Percentiles rank a stretch among this genome's conserved stretches.
phyloP scores from a whole-genome alignment of 2,113 vertebrate genomes.

The Tangachromis dhanisi region DNA sequence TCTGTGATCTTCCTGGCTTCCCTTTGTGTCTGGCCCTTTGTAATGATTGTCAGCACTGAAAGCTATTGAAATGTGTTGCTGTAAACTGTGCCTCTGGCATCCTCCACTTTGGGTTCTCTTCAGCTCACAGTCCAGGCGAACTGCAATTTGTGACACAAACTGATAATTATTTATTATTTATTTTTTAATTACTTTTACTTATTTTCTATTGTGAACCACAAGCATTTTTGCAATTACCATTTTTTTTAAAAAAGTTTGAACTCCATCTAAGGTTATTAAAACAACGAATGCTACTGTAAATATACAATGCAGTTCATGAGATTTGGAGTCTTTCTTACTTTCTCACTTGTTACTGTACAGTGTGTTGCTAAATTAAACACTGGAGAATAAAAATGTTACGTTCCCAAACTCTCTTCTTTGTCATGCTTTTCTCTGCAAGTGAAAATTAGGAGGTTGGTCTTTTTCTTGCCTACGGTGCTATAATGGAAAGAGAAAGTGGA shows the following conservation, averaged over 20 bases:
- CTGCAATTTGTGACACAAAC: not conserved
- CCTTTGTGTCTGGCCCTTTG: not conserved
- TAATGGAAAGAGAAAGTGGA: not conserved
- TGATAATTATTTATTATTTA: not conserved
- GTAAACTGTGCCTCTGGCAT: not conserved
- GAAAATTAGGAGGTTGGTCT: constrained; percentile 4
- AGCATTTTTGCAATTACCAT: not conserved
- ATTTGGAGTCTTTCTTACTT: not conserved
- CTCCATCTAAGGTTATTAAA: not conserved
- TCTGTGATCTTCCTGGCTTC: not conserved
- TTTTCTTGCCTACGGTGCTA: not conserved
- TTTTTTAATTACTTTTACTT: not conserved
- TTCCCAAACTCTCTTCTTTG: not conserved
- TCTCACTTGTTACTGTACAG: not conserved
- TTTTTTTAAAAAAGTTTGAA: fast-evolving
- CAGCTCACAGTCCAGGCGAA: not conserved
- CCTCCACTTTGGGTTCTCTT: not conserved
- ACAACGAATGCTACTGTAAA: not conserved
- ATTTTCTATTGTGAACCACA: not conserved
- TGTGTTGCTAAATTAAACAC: constrained; percentile 2
- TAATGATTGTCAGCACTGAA: not conserved
- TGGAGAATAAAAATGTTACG: not conserved
- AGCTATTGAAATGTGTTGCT: not conserved
- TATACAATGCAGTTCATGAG: not conserved
- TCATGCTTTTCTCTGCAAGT: constrained; percentile 2